Percentiles rank a stretch among this genome's conserved stretches.
These are phyloP conservation scores for Agapornis roseicollis DNA, from an alignment of 2,113 vertebrate species.

Conservation along the genomic window DNA sequence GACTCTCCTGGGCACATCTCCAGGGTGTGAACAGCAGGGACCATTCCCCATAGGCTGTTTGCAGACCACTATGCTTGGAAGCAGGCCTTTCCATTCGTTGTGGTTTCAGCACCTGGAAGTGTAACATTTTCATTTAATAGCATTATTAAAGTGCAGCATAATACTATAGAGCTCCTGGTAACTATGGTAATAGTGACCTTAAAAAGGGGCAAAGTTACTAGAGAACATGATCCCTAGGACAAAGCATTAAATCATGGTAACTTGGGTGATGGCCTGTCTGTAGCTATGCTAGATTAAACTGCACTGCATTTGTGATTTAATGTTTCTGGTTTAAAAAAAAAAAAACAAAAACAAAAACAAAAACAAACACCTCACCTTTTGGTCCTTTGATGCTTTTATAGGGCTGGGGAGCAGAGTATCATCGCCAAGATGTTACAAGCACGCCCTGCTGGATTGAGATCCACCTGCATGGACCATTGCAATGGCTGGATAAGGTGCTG, in stretches of 20 bases:
- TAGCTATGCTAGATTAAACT: neutral
- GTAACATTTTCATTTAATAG: neutral
- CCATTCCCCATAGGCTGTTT: neutral
- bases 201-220: neutral
- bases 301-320: neutral
- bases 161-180: neutral
- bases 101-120: neutral
- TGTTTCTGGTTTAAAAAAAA: neutral
- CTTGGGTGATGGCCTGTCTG: neutral
- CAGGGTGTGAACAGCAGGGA: neutral
- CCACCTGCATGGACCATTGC: slow-evolving; percentile 94
- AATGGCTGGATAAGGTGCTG: slow-evolving; percentile 98
- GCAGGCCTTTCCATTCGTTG: neutral
- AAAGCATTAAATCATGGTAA: neutral
- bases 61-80: neutral
- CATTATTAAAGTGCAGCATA: neutral
- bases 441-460: slow-evolving; percentile 99
- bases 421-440: slow-evolving; percentile 97
- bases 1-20: neutral
- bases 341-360: too few relatives aligned
- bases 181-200: neutral
- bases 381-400: slow-evolving; percentile 65
- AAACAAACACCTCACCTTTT: neutral
- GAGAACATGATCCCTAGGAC: neutral
- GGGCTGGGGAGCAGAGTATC: slow-evolving; percentile 98